These are phyloP conservation scores for Pipa parva DNA, from an alignment of 2,113 vertebrate genomes.

Conservation along the genomic window DNA sequence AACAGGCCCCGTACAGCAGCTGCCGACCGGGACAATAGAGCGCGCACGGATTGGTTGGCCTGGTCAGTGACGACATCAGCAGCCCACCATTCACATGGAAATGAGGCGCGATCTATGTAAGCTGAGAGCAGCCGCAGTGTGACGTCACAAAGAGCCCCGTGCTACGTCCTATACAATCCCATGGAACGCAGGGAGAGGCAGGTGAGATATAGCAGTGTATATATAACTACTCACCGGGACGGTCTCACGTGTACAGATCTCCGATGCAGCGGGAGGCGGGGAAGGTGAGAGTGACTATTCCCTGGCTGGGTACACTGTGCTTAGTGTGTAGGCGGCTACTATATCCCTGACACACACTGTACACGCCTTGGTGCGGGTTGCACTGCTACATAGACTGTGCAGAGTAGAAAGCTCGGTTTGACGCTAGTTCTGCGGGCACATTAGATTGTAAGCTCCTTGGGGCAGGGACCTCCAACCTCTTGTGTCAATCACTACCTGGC, in stretches of 20 bases:
- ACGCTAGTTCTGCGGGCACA: no score
- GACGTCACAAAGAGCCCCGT: constrained; percentile 9
- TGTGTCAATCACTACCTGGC: no score
- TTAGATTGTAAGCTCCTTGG: no score
- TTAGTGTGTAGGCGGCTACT: no score
- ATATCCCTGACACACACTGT: no score
- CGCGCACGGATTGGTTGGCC: constrained; percentile 66
- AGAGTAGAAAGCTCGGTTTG: no score
- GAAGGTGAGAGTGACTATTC: constrained; percentile 27
- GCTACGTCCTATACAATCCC: constrained; percentile 9
- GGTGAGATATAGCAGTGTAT: neutral
- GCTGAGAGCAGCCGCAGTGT: constrained; percentile 30
- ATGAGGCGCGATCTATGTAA: constrained; percentile 66
- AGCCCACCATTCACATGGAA: constrained; percentile 69
- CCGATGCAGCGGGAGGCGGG: constrained; percentile 24
- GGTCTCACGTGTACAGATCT: neutral
- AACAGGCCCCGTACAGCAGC: constrained; percentile 50
- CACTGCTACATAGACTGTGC: no score
- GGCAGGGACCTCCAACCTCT: no score
- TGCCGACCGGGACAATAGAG: constrained; percentile 67
- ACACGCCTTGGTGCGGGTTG: no score
- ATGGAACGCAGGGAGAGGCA: neutral
- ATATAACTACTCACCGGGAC: no score
- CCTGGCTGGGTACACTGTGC: no score
- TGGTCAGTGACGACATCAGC: constrained; percentile 53